A percentile compares a stretch with the other conserved stretches of the same genome.
These are phyloP conservation scores for Melopsittacus undulatus DNA, from an alignment of 2,797 vertebrate genomes.

Conservation along the genomic window DNA sequence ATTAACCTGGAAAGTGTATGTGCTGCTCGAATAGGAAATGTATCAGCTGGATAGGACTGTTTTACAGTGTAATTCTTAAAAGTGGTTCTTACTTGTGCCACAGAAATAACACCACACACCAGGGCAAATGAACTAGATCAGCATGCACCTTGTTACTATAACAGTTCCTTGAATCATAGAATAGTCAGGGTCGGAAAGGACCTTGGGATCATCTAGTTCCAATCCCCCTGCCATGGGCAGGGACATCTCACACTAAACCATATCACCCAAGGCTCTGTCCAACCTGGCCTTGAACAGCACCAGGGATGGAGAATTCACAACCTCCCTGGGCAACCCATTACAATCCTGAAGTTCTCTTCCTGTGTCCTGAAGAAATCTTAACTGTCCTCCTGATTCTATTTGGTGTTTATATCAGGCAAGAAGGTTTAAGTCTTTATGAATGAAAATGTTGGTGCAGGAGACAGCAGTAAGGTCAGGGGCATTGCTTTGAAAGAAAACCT, in stretches of 20 bases:
- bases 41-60: neutral
- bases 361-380: neutral
- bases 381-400: neutral
- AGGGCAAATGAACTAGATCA: accelerated
- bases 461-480: neutral
- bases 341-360: neutral
- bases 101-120: accelerated
- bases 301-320: too few species aligned
- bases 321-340: too few species aligned
- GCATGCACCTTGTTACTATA: neutral
- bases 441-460: neutral
- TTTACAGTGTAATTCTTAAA: neutral
- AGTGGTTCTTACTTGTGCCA: neutral
- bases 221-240: too few species aligned
- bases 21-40: neutral
- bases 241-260: too few species aligned
- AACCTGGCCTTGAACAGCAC: too few species aligned
- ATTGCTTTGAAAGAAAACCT: neutral
- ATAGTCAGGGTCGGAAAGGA: too few species aligned
- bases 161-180: neutral
- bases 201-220: too few species aligned
- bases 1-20: neutral
- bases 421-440: neutral
- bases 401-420: accelerated
- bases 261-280: too few species aligned